Evolutionary conservation across 2,797 vertebrate genomes (phyloP), one percentile per base, ranked within the genome.

Genomic region (Smutsia temminckii): DNA sequence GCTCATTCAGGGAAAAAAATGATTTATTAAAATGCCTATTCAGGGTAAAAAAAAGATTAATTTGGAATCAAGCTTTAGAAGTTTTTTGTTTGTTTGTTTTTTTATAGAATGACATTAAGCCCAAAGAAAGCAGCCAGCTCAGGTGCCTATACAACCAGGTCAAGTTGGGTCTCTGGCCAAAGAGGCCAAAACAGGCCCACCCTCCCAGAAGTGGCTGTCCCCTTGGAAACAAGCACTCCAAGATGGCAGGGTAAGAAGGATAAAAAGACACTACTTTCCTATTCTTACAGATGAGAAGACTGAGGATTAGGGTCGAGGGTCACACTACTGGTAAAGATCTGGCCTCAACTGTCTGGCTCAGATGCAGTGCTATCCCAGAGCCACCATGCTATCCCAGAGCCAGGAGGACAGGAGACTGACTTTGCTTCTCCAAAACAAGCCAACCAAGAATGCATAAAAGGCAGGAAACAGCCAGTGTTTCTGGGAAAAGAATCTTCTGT

Each of bases 21-120:
- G 59, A 85, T 37, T 68, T 84, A 89, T 95, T 91, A 95, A 94
- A 95, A 94, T 64, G 37, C 89, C 87, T 96, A 81, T 81, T 95
- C 14, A 14, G 77, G 42, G 20, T 3, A 3, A 72, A 72, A 79
- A 80, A 72, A 68, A 93, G 71, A 79, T 92, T 88, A 79, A 87
- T 95, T 72, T 93, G 42, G 64, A 84, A 92, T 77, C 40, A 78
- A 93, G 49, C 71, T 86, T 96, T 91, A 93, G 91, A 75, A 80
- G 46, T 77, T 81, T 34, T 46, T 46, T 46, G 46, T 46, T 46
- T 46, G 46, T 46, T 46, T 46, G 46, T 46, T 46, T 46, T 12
- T 46, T 46, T 46, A 46, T 12, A 46, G 42, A 83, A 29, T 64
- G 51, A 57, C 10, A 8, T 51, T 32, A 63, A 53, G n/a, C 61